Evolutionary conservation across 2,113 vertebrate species (phyloP).

Genomic region (Callipepla squamata): DNA sequence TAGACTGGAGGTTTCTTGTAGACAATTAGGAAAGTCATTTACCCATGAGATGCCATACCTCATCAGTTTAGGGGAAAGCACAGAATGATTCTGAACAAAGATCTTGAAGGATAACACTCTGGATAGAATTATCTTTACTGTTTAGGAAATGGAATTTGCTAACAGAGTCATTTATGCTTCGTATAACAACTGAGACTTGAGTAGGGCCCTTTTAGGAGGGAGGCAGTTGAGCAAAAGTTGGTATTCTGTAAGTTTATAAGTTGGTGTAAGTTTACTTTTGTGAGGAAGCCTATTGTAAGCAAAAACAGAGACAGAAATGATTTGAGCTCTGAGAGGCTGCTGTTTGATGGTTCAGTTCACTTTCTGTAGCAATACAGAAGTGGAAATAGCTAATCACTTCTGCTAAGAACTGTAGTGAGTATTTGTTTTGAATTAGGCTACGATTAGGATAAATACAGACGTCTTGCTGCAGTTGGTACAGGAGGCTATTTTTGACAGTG

Average conservation of each 20-base stretch:
- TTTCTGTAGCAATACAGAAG: neutral
- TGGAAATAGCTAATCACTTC: neutral
- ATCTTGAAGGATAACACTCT: neutral
- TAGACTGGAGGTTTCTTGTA: neutral
- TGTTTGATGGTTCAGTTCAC: neutral
- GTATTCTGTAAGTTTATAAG: neutral
- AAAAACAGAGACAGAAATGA: neutral
- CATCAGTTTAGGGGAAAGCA: neutral
- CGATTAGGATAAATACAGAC: neutral
- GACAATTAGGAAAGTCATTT: neutral
- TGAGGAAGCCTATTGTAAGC: neutral
- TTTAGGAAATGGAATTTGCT: neutral
- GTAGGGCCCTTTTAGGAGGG: neutral
- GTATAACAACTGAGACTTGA: neutral
- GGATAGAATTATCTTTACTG: neutral
- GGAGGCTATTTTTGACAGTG: neutral
- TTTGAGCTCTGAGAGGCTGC: neutral
- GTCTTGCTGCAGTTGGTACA: neutral
- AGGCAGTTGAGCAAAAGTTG: neutral
- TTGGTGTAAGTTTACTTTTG: neutral
- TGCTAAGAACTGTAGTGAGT: neutral
- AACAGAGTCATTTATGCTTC: neutral
- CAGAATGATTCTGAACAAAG: neutral
- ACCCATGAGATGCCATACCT: neutral
- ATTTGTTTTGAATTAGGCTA: conserved; percentile 5